Evolutionary conservation across 53 echinoderm and acorn worm genomes (phyloP), one percentile per base, ranked within the genome.

Genomic region (Echinarachnius parma): DNA sequence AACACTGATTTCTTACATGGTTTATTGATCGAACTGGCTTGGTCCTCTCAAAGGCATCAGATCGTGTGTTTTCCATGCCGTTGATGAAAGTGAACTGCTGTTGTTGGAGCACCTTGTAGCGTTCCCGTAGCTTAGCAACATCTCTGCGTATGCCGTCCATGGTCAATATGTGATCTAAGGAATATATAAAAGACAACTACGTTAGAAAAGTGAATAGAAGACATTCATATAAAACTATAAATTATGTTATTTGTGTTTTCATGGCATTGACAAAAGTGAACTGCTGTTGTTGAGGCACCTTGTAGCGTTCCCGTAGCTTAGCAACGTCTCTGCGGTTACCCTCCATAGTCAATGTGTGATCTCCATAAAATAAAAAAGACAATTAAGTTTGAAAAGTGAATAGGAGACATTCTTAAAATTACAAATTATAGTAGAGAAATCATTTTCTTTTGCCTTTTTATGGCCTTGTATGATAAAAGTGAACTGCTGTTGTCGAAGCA

Each of bases 1-100:
- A n/a, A n/a, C n/a, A 60, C 31, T 16, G 30, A 31, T 15, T 9
- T 18, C 80, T 42, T 69, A 96, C 96, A 87, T 82, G 84, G 68
- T 77, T 87, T 16, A 96, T 96, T 32, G 85, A 81, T 50, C 91
- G 78, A 21, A 96, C 36, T 10, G 96, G 96, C 69, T 96, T 96
- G 28, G 79, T 80, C 46, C 77, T 72, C 64, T 96, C 91, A 63
- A 79, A 96, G 4, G 84, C 84, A 80, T 87, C 91, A 52, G 91
- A 78, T 8, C 96, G 65, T 31, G 87, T 79, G 60, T 91, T 80
- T 27, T 90, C 96, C 67, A 96, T 61, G n/a, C 82, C 91, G 15
- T 75, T 56, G 52, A 91, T 91, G 77, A 96, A 96, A n/a, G 91
- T 96, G 53, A 96, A 87, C 91, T 96, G 96, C 71, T 96, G 96